A percentile compares a stretch with the other conserved stretches of the same genome.
These are phyloP conservation scores for Nasonia longicornis DNA, from an alignment of 1,140 invertebrate genomes.

Conservation along the genomic window DNA sequence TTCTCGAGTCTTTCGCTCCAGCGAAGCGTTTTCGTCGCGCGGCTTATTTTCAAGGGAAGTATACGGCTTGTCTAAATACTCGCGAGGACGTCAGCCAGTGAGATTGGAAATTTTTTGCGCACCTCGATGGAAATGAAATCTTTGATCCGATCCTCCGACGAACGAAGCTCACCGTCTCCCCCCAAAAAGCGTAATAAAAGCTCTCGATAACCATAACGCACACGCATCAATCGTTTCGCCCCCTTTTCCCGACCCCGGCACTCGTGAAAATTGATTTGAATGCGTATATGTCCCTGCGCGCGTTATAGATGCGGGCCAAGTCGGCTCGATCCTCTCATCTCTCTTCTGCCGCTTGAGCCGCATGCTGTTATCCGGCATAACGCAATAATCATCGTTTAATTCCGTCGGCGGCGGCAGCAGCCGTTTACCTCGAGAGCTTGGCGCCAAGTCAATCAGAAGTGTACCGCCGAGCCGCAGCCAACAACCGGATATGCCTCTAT, in stretches of 20 bases:
- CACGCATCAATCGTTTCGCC: conserved; percentile 52
- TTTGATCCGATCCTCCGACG: conserved; percentile 40
- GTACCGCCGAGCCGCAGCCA: conserved; percentile 41
- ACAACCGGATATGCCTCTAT: conserved; percentile 68
- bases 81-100: background rate
- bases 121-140: conserved; percentile 30
- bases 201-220: conserved; percentile 34
- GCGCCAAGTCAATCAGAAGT: conserved; percentile 69
- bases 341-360: background rate
- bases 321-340: background rate
- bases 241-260: conserved; percentile 58
- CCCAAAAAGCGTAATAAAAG: too few species aligned
- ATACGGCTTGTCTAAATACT: too few species aligned
- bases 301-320: background rate
- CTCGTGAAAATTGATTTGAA: conserved; percentile 59
- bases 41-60: too few species aligned
- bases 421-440: conserved; percentile 52
- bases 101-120: background rate
- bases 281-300: conserved; percentile 44
- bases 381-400: conserved; percentile 67
- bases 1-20: background rate
- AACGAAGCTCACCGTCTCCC: too few species aligned
- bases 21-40: background rate
- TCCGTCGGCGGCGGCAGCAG: conserved; percentile 62
- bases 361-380: conserved; percentile 51